phyloP scores from a whole-genome alignment of 2,797 vertebrate species.

The Dromococcyx pavoninus region DNA sequence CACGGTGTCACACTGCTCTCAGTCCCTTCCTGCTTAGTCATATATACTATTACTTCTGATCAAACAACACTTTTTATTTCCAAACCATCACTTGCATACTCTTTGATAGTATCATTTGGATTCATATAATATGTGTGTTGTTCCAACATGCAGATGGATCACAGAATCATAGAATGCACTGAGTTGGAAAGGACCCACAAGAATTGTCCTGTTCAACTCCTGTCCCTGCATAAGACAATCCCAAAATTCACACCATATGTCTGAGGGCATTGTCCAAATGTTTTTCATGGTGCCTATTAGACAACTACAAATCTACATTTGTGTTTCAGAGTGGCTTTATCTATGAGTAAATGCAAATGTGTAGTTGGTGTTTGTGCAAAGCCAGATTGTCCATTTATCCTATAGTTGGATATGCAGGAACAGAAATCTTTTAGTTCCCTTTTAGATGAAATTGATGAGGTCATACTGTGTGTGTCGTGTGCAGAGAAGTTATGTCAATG shows the following conservation, averaged over 20 bases:
- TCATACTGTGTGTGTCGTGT: fast-evolving
- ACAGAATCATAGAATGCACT: too few relatives aligned
- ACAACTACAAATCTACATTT: neutral
- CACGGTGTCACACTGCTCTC: neutral
- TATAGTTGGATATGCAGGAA: neutral
- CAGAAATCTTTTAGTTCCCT: neutral
- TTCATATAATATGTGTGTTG: neutral
- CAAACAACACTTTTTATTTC: neutral
- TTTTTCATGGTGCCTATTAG: neutral
- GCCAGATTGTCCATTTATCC: neutral
- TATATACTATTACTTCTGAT: neutral
- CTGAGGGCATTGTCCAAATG: too few relatives aligned
- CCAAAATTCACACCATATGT: too few relatives aligned
- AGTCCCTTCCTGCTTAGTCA: neutral
- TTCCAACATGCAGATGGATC: neutral
- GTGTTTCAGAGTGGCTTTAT: neutral
- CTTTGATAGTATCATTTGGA: neutral
- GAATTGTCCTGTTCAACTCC: too few relatives aligned
- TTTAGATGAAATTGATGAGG: neutral
- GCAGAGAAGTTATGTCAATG: neutral
- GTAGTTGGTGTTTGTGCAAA: neutral
- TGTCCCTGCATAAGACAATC: too few relatives aligned
- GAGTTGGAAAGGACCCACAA: too few relatives aligned
- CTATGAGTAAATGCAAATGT: neutral
- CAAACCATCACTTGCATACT: neutral